Evolutionary conservation across 2,888 invertebrate species (phyloP), one percentile per base, ranked within the genome.

Genomic region (Pheosia tremula): DNA sequence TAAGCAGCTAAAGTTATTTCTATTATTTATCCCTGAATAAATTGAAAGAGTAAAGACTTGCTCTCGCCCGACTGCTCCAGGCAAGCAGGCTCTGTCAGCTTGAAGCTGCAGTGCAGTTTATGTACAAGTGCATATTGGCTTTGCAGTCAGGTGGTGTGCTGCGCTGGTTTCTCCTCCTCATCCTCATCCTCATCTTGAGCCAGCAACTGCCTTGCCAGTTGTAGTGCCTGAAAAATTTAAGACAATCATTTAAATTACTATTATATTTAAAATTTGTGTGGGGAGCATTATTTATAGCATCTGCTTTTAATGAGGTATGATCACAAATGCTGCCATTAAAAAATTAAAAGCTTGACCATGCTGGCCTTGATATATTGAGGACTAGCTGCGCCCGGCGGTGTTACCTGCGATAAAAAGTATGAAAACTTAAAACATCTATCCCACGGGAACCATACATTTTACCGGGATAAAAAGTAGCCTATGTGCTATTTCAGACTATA

Each of bases 181-280:
- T 96, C 96, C 2, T 97, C 97, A 0, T 97, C 97, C 2, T 97
- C 98, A 41, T 97, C 98, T 82, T 98, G 97, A 73, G 97, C 96
- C 93, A 99, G 95, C 71, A 99, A 94, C 88, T 98, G 97, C 76
- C 98, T 95, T 38, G 99, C 98, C 81, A 98, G 89, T 88, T 98
- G 97, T 7, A 99, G 96, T 0, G 98, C 99, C 89, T 98, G 97
- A 9, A 89, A 87, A 47, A 24, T 24, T 38, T 24, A 56, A 63
- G 24, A 9, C 13, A 36, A 56, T 45, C 54, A 11, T n/a, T 9
- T 43, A 9, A 43, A 9, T 9, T 8, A 9, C 10, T 43, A 9
- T 9, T 5, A 41, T 43, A 3, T 8, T 43, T 9, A 41, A 41
- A 41, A 41, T 7, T 41, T 41, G 41, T 5, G 0, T 41, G 41